phyloP scores from a whole-genome alignment of 2,797 vertebrate species.

The Premnoplex brunnescens region DNA sequence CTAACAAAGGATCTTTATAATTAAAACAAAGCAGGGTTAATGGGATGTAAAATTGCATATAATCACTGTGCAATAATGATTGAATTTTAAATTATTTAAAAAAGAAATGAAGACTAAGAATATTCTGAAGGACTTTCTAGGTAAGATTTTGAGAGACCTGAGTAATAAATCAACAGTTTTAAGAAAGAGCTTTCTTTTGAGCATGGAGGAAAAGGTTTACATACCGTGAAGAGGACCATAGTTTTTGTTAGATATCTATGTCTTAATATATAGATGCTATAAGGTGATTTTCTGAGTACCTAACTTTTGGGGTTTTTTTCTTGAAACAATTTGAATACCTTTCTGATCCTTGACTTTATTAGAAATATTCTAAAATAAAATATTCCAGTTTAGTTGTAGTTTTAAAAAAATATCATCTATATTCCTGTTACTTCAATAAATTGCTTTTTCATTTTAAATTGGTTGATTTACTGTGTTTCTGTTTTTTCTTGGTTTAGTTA shows the following conservation, averaged over 20 bases:
- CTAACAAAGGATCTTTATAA: slow-evolving; percentile 86
- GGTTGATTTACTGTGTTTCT: neutral
- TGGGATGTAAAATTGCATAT: slow-evolving; percentile 90
- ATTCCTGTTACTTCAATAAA: neutral
- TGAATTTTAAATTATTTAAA: slow-evolving; percentile 78
- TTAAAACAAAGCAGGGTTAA: slow-evolving; percentile 92
- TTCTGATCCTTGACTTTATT: neutral
- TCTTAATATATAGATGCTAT: neutral
- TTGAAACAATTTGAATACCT: neutral
- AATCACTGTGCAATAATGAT: slow-evolving; percentile 82
- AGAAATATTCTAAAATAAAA: neutral
- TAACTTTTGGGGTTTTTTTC: neutral
- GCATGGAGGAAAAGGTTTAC: neutral
- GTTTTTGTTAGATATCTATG: neutral
- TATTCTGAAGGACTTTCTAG: slow-evolving; percentile 58
- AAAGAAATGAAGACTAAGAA: slow-evolving; percentile 67
- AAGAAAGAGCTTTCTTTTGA: neutral
- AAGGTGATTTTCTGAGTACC: neutral
- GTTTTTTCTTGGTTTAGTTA: neutral
- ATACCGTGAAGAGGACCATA: neutral
- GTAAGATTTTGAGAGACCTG: slow-evolving; percentile 27
- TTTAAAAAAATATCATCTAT: neutral
- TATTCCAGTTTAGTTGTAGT: neutral
- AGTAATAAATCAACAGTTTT: slow-evolving; percentile 58
- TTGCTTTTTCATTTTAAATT: neutral